A percentile compares a stretch with the other conserved stretches of the same genome.
Conservation (phyloP, 2,888 invertebrate genomes). For the Amiota minor region DNA sequence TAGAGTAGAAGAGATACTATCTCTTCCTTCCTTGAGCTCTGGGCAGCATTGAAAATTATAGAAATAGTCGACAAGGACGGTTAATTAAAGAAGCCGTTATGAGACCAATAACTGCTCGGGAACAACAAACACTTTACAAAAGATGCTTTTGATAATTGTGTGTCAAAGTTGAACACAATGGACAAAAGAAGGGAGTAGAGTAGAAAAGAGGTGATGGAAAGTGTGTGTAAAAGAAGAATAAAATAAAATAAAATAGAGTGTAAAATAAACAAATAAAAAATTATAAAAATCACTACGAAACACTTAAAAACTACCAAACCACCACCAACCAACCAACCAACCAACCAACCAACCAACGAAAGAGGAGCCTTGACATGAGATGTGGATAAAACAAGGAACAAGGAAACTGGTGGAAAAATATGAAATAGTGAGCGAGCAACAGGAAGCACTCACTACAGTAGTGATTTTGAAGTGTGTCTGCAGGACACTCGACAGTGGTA, state of each 20-base stretch:
- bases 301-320: slow-evolving; percentile 15
- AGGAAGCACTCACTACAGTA: background rate
- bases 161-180: slow-evolving; percentile 33
- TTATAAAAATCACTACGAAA: slow-evolving; percentile 32
- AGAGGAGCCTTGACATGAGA: background rate
- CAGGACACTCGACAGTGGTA: background rate
- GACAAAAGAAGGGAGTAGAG: background rate
- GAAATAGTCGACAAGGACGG: background rate
- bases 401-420: slow-evolving; percentile 20
- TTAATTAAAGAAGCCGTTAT: slow-evolving; percentile 29
- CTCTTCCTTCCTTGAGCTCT: no score
- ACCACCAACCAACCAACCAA: background rate
- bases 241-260: background rate
- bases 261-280: slow-evolving; percentile 21
- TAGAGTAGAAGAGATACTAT: no score
- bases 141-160: slow-evolving; percentile 40
- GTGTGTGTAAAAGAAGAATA: background rate
- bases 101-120: slow-evolving; percentile 21
- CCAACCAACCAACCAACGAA: background rate
- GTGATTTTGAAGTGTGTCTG: slow-evolving; percentile 28
- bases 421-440: slow-evolving; percentile 8
- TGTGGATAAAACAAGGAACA: slow-evolving; percentile 30
- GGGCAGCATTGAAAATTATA: no score
- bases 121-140: slow-evolving; percentile 7
- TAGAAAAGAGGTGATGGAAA: slow-evolving; percentile 9